Percentiles rank a stretch among this genome's conserved stretches.
Evolutionary conservation across 2,888 invertebrate species (phyloP).

Genomic region (Zaprionus lineosus): DNA sequence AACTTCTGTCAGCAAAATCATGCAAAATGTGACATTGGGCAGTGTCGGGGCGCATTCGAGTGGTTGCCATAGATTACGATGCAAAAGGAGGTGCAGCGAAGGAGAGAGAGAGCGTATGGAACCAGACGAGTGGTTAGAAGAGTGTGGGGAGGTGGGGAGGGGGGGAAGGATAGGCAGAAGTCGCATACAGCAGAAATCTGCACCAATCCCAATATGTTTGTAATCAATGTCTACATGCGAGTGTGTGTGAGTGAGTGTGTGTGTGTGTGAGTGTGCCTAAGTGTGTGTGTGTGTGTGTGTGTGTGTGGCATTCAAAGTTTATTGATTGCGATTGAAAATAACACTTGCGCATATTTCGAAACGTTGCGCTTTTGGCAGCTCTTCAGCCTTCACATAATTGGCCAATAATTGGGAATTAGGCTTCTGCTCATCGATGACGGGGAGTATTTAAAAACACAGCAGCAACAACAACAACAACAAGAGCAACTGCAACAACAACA

Average conservation of each 20-base stretch:
- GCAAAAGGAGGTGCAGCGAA: no score
- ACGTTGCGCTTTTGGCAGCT: slow-evolving; percentile 32
- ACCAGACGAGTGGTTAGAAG: no score
- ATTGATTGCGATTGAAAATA: slow-evolving; percentile 55
- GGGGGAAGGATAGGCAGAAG: no score
- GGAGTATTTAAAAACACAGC: slow-evolving; percentile 5
- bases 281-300: neutral
- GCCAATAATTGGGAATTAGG: slow-evolving; percentile 13
- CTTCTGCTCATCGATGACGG: neutral
- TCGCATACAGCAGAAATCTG: no score
- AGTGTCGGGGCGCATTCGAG: slow-evolving; percentile 24
- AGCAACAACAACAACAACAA: no score
- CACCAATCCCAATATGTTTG: no score
- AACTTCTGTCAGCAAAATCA: slow-evolving; percentile 74
- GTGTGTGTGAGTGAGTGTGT: neutral
- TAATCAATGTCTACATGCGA: no score
- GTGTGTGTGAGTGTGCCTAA: neutral
- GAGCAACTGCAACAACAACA: no score
- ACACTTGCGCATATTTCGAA: slow-evolving; percentile 48
- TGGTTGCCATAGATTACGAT: no score
- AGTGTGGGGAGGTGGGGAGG: no score
- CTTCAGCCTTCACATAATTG: neutral
- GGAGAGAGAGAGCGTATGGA: no score
- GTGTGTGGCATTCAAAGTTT: slow-evolving; percentile 39
- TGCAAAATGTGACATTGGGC: slow-evolving; percentile 58